Conservation (phyloP, 2,888 invertebrate genomes). For the Ischnus inquisitorius region DNA sequence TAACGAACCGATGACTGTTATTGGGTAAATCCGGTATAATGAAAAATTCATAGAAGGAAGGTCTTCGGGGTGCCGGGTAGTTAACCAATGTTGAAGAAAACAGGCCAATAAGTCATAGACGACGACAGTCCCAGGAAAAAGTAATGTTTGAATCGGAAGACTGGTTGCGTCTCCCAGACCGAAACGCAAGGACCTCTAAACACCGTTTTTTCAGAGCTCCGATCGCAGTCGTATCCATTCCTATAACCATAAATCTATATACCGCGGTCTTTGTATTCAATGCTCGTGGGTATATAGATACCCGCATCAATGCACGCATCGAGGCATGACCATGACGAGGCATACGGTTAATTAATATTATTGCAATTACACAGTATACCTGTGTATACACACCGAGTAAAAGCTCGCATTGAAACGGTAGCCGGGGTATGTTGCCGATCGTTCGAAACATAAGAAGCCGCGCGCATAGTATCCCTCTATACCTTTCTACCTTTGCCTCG, state of each 20-base stretch:
- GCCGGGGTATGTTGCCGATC: conserved; percentile 10
- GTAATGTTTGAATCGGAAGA: neutral
- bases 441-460: conserved; percentile 33
- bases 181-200: neutral
- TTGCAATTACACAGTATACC: conserved; percentile 75
- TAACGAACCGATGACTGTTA: neutral
- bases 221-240: neutral
- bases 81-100: neutral
- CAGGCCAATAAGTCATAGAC: neutral
- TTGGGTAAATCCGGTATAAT: neutral
- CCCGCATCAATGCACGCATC: conserved; percentile 20
- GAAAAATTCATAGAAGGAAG: conserved; percentile 1
- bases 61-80: neutral
- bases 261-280: conserved; percentile 1
- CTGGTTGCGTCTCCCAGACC: neutral
- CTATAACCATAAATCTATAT: neutral
- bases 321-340: conserved; percentile 42
- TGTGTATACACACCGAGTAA: conserved; percentile 17
- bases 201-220: neutral
- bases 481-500: conserved; percentile 11
- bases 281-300: neutral
- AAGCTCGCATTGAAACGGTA: conserved; percentile 25
- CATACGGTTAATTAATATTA: conserved; percentile 79
- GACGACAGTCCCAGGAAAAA: neutral
- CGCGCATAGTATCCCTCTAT: conserved; percentile 16